Percentiles rank a stretch among this genome's conserved stretches.
phyloP scores from a whole-genome alignment of 2,888 invertebrate species.

The Dasysyrphus albostriatus region DNA sequence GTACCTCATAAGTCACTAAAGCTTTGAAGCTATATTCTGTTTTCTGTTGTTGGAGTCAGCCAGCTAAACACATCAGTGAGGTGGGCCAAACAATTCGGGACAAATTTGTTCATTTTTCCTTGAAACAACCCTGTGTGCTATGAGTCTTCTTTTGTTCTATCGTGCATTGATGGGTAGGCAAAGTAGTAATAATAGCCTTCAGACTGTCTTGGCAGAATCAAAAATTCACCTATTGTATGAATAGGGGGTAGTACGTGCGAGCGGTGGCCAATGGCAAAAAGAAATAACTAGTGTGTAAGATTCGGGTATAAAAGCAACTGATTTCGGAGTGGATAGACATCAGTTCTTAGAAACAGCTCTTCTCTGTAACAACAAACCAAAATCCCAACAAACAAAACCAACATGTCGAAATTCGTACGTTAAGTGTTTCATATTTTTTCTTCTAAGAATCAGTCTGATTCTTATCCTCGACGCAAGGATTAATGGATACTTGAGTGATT shows the following conservation, averaged over 20 bases:
- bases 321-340: slow-evolving; percentile 43
- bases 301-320: slow-evolving; percentile 68
- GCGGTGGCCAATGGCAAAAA: slow-evolving; percentile 46
- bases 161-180: slow-evolving; percentile 12
- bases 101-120: slow-evolving; percentile 72
- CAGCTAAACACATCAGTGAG: not conserved
- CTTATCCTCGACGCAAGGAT: not conserved
- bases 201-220: slow-evolving; percentile 46
- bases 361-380: slow-evolving; percentile 55
- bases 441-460: not conserved
- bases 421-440: not conserved
- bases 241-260: slow-evolving; percentile 24
- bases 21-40: slow-evolving; percentile 19
- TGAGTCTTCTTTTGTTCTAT: slow-evolving; percentile 59
- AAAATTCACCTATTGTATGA: slow-evolving; percentile 10
- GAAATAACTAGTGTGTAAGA: slow-evolving; percentile 27
- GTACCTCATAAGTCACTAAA: not conserved
- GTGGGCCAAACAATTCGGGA: slow-evolving; percentile 48
- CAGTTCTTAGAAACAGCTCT: slow-evolving; percentile 65
- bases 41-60: not conserved
- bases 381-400: slow-evolving; percentile 42
- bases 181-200: slow-evolving; percentile 45
- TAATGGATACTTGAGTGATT: not conserved
- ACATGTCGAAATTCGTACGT: slow-evolving; percentile 76
- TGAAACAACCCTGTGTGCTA: slow-evolving; percentile 64